phyloP scores from a whole-genome alignment of 2,113 vertebrate genomes.

The Corapipo altera region DNA sequence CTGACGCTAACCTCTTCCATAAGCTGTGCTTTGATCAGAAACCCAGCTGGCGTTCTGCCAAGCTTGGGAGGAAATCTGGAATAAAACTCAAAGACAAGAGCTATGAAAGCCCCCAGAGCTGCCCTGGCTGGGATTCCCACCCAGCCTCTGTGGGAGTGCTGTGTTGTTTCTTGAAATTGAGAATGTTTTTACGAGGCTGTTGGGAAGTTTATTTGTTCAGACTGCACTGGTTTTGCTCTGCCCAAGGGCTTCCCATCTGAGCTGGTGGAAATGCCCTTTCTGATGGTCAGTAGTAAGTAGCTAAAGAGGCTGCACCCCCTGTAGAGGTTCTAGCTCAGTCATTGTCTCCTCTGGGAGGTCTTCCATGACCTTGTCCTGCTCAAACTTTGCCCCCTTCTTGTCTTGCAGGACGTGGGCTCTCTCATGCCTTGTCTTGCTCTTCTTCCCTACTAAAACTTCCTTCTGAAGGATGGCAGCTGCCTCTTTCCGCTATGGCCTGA shows the following conservation, averaged over 20 bases:
- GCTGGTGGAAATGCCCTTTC: background rate
- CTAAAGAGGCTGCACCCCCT: background rate
- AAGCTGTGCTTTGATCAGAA: background rate
- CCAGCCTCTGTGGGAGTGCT: background rate
- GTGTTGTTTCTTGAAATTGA: background rate
- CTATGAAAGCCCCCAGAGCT: fast-evolving
- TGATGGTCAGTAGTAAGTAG: background rate
- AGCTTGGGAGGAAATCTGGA: background rate
- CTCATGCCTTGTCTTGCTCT: background rate
- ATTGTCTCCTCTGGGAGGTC: background rate
- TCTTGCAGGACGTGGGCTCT: background rate
- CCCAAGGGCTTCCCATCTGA: background rate
- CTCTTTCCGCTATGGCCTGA: slow-evolving; percentile 58
- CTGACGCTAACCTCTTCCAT: background rate
- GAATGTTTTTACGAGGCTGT: background rate
- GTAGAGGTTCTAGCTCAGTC: background rate
- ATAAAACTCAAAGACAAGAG: background rate
- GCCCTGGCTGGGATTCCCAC: background rate
- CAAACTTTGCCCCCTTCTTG: fast-evolving
- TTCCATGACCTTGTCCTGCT: fast-evolving
- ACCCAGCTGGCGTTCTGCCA: background rate
- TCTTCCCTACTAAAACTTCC: background rate
- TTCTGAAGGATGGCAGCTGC: background rate
- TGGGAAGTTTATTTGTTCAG: background rate
- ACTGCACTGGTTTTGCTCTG: background rate